Evolutionary conservation across 1,140 invertebrate species (phyloP), one percentile per base, ranked within the genome.

Genomic region (Neomicropteryx cornuta): DNA sequence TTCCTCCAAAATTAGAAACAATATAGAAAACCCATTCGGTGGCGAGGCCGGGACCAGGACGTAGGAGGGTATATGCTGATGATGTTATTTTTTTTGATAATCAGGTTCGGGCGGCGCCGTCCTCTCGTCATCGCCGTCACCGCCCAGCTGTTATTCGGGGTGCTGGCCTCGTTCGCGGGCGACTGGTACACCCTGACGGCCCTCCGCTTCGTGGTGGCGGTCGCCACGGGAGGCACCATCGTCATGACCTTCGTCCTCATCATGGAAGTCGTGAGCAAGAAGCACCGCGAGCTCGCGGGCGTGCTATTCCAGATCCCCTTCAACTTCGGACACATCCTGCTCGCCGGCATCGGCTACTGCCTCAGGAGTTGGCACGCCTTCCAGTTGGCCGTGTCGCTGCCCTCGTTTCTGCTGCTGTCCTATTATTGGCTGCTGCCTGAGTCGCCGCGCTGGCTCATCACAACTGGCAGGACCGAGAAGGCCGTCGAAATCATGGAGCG

Each of bases 361-460:
- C 67, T 83, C 3, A 66, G 77, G 8, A 70, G 77, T 28, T 89
- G 85, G 84, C 62, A 72, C 3, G 70, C 71, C 36, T 81, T 84
- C 32, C 83, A 88, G 61, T 62, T 87, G 45, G 74, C 76, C 1
- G 72, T 87, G 29, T 83, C 84, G 0, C 51, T 84, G 16, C 83
- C 84, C n/a, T 76, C 82, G 0, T 52, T 80, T 6, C 51, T 84
- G 5, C 70, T 87, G 39, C 44, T 89, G 10, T 70, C 73, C 10
- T 86, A 83, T 50, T 81, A 79, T 39, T 87, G 75, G 66, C 51
- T 85, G 3, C 56, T 89, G 36, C 81, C 86, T n/a, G 86, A 90
- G 62, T 86, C 83, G 1, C 86, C 86, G 0, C 71, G 86, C 38
- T 90, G 86, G 86, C 65, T 89, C 3, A 49, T 87, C 1, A 75